These are phyloP conservation scores for Oncopodura yosiiana DNA, from an alignment of 1,140 invertebrate genomes.

Conservation along the genomic window DNA sequence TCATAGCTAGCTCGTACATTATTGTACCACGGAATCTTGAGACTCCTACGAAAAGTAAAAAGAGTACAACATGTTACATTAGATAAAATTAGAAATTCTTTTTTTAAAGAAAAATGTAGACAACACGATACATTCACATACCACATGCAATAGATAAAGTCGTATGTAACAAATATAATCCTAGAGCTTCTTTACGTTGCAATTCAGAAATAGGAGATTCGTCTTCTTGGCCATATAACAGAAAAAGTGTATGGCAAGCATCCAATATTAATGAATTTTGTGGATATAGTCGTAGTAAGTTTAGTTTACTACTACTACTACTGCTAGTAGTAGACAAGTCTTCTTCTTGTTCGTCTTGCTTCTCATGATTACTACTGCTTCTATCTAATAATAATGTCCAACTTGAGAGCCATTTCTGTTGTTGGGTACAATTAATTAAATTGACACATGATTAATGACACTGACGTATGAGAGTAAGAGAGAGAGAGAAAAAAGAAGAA, in stretches of 20 bases:
- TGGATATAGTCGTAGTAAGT: conserved; percentile 15
- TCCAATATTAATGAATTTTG: conserved; percentile 23
- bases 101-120: not conserved
- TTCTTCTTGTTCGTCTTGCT: not conserved
- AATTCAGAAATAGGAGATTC: not conserved
- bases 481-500: not conserved
- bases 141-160: conserved; percentile 19
- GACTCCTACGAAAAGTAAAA: conserved; percentile 14
- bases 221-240: conserved; percentile 20
- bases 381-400: conserved; percentile 5
- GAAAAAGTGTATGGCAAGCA: conserved; percentile 26
- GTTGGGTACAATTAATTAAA: not conserved
- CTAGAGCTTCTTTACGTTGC: conserved; percentile 17
- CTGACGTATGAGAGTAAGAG: too few species aligned
- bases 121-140: too few species aligned
- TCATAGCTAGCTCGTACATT: conserved; percentile 24
- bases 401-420: conserved; percentile 12
- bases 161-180: conserved; percentile 20
- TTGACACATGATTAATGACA: not conserved
- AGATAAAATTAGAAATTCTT: not conserved
- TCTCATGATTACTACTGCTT: not conserved
- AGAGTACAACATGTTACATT: not conserved
- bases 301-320: not conserved
- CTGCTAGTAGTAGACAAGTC: not conserved
- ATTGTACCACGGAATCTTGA: conserved; percentile 31